These are phyloP conservation scores for Melanotaenia boesemani DNA, from an alignment of 2,797 vertebrate species.

Conservation along the genomic window DNA sequence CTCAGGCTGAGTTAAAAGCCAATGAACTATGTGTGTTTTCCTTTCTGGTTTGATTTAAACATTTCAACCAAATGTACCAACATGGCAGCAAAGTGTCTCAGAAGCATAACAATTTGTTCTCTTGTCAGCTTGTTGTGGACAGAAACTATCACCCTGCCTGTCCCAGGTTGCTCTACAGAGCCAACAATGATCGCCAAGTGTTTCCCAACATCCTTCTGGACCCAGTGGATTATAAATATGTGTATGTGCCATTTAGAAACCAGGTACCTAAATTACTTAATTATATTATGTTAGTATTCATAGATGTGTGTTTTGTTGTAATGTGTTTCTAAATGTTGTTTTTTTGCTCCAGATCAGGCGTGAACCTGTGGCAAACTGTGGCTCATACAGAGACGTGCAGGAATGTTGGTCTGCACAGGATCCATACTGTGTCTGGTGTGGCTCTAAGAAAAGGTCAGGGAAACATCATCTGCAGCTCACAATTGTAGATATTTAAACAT, in stretches of 20 bases:
- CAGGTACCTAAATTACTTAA: conserved; percentile 56
- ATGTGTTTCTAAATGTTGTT: background rate
- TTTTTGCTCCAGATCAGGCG: conserved; percentile 63
- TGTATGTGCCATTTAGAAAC: conserved; percentile 69
- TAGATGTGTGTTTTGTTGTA: background rate
- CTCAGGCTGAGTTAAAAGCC: no score
- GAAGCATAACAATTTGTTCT: background rate
- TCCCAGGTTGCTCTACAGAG: conserved; percentile 70
- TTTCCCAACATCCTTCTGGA: conserved; percentile 73
- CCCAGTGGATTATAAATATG: conserved; percentile 60
- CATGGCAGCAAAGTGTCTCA: background rate
- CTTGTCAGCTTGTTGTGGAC: conserved; percentile 76
- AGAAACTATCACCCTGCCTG: conserved; percentile 55
- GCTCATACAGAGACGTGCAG: conserved; percentile 25
- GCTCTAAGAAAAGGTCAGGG: conserved; percentile 51
- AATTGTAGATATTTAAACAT: background rate
- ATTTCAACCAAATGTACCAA: no score
- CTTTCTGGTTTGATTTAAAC: no score
- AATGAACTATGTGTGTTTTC: no score
- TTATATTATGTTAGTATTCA: fast-evolving
- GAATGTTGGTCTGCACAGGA: conserved; percentile 75
- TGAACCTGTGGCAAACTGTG: conserved; percentile 67
- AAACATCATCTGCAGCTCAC: background rate
- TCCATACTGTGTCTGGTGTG: conserved; percentile 81
- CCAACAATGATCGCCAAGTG: conserved; percentile 56